Conservation (phyloP, 2,797 vertebrate genomes). For the Sebastes diploproa region DNA sequence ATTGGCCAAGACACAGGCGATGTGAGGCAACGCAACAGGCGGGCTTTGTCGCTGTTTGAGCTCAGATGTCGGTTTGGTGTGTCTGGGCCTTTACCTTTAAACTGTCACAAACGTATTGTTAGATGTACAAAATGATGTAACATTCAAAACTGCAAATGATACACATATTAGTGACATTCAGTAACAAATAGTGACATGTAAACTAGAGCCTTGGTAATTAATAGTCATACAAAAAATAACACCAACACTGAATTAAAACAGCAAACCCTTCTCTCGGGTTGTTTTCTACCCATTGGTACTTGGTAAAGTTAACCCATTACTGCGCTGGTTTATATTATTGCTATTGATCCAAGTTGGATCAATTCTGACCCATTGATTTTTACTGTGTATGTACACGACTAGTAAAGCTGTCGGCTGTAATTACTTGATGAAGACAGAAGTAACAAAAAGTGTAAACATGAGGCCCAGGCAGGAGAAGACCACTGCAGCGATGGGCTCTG, state of each 20-base stretch:
- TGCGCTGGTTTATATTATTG: background rate
- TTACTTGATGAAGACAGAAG: conserved; percentile 91
- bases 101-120: background rate
- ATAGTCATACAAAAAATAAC: background rate
- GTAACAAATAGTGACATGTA: background rate
- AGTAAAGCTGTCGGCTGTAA: background rate
- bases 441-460: conserved; percentile 95
- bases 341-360: background rate
- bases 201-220: background rate
- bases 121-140: background rate
- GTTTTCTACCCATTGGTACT: background rate
- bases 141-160: background rate
- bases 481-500: conserved; percentile 97
- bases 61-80: no score
- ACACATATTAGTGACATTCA: background rate
- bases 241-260: background rate
- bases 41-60: background rate
- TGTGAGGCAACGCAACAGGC: background rate
- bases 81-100: background rate
- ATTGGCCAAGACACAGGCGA: background rate
- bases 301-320: background rate
- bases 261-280: background rate
- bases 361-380: background rate
- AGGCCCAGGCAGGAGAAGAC: conserved; percentile 96
- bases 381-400: background rate